phyloP scores from a whole-genome alignment of 2,888 invertebrate genomes.

The Caenorhabditis wallacei region DNA sequence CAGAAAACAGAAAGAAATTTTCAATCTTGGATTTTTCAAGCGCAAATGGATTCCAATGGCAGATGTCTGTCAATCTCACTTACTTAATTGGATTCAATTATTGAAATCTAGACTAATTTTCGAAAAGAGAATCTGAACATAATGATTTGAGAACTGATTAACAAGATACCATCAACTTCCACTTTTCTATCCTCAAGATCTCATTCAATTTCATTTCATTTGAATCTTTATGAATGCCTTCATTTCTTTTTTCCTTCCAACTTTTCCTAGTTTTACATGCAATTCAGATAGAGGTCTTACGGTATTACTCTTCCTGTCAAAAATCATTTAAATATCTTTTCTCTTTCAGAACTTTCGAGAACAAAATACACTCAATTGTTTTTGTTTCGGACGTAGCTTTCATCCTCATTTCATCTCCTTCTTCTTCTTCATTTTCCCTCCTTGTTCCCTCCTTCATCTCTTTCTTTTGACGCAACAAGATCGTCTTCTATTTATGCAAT shows the following conservation, averaged over 20 bases:
- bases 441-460: background rate
- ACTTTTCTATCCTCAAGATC: slow-evolving; percentile 26
- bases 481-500: slow-evolving; percentile 50
- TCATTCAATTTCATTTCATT: slow-evolving; percentile 26
- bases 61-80: too few relatives aligned
- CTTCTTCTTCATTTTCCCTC: slow-evolving; percentile 7
- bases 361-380: slow-evolving; percentile 51
- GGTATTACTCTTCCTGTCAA: slow-evolving; percentile 14
- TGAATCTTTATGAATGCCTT: slow-evolving; percentile 31
- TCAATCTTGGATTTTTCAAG: too few relatives aligned
- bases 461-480: slow-evolving; percentile 40
- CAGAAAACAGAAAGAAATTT: too few relatives aligned
- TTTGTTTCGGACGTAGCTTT: slow-evolving; percentile 43
- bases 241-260: slow-evolving; percentile 3
- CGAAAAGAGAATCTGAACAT: slow-evolving; percentile 14
- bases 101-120: background rate
- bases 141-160: slow-evolving; percentile 27
- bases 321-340: slow-evolving; percentile 2
- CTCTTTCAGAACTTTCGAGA: slow-evolving; percentile 19
- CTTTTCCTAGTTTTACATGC: too few relatives aligned
- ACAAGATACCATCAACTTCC: slow-evolving; percentile 37
- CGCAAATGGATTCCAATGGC: too few relatives aligned
- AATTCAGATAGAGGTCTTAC: too few relatives aligned
- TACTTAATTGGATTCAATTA: too few relatives aligned
- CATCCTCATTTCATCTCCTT: background rate